Base-by-base conservation (phyloP, 2,888 invertebrate species). In the Dendrolimus houi region DNA sequence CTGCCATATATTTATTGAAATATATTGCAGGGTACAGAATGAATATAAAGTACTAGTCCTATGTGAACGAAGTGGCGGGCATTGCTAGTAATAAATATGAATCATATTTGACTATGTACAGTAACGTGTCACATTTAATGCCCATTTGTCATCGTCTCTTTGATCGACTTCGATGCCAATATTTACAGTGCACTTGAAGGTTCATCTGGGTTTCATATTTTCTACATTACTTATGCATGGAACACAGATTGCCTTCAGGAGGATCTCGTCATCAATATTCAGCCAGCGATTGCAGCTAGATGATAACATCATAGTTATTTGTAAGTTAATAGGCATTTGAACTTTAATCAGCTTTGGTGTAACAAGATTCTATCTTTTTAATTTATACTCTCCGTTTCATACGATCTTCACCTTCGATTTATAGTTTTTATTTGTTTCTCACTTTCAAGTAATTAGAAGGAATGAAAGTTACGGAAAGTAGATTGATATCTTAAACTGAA, bases 141-240 rank as follows among this genome's bases (percentile, higher is more conserved):
- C 47, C 9, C 47, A 64, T 69, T 67, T 62, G 58, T 66, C 64
- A 68, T 68, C 59, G 67, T 63, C 62, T 63, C 65, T 66, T 67
- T 64, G 62, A 71, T 63, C 68, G 71, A 69, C 67, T 68, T 70
- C 68, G 59, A 69, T 74, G 81, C 78, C 78, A 81, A 85, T 84
- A 84, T 84, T 85, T 85, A 83, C 81, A 75, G 75, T 75, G 71
- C 74, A 76, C 80, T 81, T 73, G 72, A 78, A 47, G 47, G 47
- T 47, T 47, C 47, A 79, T 82, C 79, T 79, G 78, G 78, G 72
- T 74, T 76, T 74, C 80, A 82, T 83, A 85, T 87, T 85, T 85
- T 85, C 80, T 81, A 78, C 80, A 87, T 87, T 87, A 89, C 81
- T 87, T 87, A 87, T 87, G 88, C 87, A 87, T 88, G 83, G 87